Conservation (phyloP, 2,888 invertebrate species). For the Cheilosia pagana region DNA sequence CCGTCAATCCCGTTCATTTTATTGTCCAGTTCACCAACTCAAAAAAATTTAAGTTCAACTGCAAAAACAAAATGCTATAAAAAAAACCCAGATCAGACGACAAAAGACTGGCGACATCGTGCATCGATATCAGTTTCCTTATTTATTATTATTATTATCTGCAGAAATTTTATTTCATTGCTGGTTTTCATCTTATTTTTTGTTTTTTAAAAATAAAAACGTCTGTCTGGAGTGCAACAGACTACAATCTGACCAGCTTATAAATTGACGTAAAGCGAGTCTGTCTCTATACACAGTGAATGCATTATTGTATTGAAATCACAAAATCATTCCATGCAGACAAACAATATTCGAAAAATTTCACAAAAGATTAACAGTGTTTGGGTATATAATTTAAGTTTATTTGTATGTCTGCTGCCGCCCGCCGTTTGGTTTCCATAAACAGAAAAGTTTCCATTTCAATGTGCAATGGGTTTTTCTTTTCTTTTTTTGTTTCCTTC, state of each 20-base stretch:
- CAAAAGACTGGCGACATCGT: constrained; percentile 34
- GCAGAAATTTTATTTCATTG: constrained; percentile 20
- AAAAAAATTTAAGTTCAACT: constrained; percentile 27
- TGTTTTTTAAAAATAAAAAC: constrained; percentile 7
- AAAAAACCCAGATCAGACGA: constrained; percentile 4
- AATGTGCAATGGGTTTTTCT: neutral
- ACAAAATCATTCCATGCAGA: constrained; percentile 58
- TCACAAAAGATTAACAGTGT: constrained; percentile 57
- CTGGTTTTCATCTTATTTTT: constrained; percentile 30
- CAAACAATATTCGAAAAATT: constrained; percentile 52
- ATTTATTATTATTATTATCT: constrained; percentile 51
- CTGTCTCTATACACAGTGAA: constrained; percentile 27
- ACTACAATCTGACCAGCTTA: constrained; percentile 68
- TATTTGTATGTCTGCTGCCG: constrained; percentile 48
- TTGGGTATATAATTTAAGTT: constrained; percentile 60
- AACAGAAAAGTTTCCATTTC: constrained; percentile 45
- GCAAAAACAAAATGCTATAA: neutral
- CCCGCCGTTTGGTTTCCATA: constrained; percentile 43
- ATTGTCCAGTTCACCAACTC: constrained; percentile 16
- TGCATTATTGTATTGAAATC: constrained; percentile 40
- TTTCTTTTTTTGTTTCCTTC: constrained; percentile 22
- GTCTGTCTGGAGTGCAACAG: constrained; percentile 71
- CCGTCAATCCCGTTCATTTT: constrained; percentile 16
- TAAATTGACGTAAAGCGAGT: constrained; percentile 53
- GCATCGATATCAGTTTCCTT: constrained; percentile 52